Conservation (phyloP, 2,888 invertebrate genomes). For the Isotomurus palustris region DNA sequence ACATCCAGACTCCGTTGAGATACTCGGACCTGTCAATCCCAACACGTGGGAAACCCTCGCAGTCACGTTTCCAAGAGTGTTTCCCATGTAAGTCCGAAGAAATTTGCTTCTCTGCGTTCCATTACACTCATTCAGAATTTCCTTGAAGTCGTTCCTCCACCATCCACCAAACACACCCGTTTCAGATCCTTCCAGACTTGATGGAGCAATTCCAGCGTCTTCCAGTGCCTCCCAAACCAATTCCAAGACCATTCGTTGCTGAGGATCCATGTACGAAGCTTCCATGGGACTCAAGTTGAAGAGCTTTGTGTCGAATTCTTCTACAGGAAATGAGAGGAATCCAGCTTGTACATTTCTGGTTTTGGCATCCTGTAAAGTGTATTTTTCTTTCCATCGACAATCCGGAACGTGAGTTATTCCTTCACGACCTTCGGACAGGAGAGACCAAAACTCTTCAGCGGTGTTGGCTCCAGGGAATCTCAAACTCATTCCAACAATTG, state of each 20-base stretch:
- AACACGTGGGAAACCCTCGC: no score
- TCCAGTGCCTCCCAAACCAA: conserved; percentile 9
- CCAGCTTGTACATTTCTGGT: no score
- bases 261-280: conserved; percentile 1
- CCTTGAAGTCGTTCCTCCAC: conserved; percentile 8
- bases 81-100: no score
- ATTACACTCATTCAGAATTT: no score
- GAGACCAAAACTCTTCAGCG: conserved; percentile 1
- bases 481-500: conserved; percentile 31
- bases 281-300: conserved; percentile 2
- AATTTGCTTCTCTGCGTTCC: no score
- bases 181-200: neutral
- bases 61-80: no score
- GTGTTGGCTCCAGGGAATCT: conserved; percentile 1
- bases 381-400: neutral
- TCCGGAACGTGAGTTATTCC: neutral
- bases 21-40: no score
- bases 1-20: no score
- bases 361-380: no score
- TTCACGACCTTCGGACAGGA: neutral
- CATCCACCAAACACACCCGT: conserved; percentile 7
- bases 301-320: conserved; percentile 14
- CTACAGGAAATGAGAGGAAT: no score
- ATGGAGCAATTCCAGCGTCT: conserved; percentile 4
- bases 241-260: neutral